These are phyloP conservation scores for Triplophysa tibetana DNA, from an alignment of 2,113 vertebrate genomes.

Conservation along the genomic window DNA sequence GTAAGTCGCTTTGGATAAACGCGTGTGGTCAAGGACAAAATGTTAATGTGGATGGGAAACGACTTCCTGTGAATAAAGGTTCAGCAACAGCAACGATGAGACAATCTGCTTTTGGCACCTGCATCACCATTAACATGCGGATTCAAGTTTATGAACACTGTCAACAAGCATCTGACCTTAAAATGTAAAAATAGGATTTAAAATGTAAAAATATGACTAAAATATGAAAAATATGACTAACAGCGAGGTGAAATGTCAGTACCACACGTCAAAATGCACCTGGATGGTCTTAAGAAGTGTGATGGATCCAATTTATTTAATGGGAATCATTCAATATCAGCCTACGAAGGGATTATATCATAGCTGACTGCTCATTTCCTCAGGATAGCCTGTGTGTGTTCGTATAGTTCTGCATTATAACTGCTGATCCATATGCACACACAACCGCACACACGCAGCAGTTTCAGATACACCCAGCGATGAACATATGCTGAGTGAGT, in stretches of 20 bases:
- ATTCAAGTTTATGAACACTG: conserved; percentile 1
- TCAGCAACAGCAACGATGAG: conserved; percentile 6
- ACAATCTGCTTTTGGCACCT: conserved; percentile 5
- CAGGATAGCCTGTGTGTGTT: neutral
- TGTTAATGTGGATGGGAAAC: neutral
- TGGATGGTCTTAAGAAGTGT: conserved; percentile 15
- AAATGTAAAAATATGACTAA: neutral
- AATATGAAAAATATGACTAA: neutral
- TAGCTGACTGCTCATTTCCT: conserved; percentile 41
- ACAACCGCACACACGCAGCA: neutral
- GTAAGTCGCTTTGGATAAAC: too few relatives aligned
- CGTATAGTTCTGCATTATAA: conserved; percentile 5
- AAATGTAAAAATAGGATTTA: neutral
- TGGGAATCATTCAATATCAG: conserved; percentile 43
- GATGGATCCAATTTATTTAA: conserved; percentile 39
- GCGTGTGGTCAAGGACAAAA: too few relatives aligned
- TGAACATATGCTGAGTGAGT: conserved; percentile 29
- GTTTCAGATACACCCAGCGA: neutral
- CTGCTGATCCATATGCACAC: conserved; percentile 33
- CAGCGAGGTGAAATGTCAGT: conserved; percentile 17
- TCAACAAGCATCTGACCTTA: neutral
- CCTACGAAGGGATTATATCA: conserved; percentile 44
- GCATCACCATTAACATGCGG: conserved; percentile 4
- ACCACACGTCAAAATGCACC: neutral
- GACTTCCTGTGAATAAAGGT: conserved; percentile 7